Conservation (phyloP, 2,888 invertebrate genomes). For the Hydropsyche betteni region DNA sequence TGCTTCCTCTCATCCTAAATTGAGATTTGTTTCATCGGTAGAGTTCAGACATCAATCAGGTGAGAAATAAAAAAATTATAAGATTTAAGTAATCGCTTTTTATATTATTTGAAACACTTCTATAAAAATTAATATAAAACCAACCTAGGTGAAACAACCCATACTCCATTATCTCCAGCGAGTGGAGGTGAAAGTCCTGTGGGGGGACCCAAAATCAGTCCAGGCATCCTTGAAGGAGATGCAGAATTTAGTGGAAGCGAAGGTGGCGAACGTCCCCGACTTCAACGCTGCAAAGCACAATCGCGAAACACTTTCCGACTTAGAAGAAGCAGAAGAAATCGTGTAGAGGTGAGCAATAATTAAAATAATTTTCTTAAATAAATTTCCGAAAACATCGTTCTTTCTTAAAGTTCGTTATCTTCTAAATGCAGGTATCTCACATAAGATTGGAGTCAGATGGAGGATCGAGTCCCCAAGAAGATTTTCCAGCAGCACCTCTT, state of each 20-base stretch:
- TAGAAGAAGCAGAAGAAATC: constrained; percentile 78
- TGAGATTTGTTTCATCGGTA: constrained; percentile 83
- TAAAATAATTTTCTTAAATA: no score
- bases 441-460: constrained; percentile 61
- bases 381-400: no score
- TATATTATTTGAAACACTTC: neutral
- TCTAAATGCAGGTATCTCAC: constrained; percentile 55
- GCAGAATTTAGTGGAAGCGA: constrained; percentile 60
- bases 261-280: constrained; percentile 71
- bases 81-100: neutral
- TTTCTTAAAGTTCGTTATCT: constrained; percentile 7
- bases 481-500: constrained; percentile 51
- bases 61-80: constrained; percentile 55
- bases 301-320: constrained; percentile 93
- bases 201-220: constrained; percentile 66
- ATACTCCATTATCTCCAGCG: constrained; percentile 78
- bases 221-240: constrained; percentile 67
- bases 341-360: constrained; percentile 69
- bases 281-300: constrained; percentile 93
- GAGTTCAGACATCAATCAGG: constrained; percentile 83
- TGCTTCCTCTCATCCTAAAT: constrained; percentile 66
- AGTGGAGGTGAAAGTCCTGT: constrained; percentile 40
- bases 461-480: constrained; percentile 50
- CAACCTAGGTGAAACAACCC: constrained; percentile 76
- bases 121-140: neutral